Percentiles rank a stretch among this genome's conserved stretches.
These are phyloP conservation scores for Ceratosolen fusciceps DNA, from an alignment of 1,140 invertebrate species.

Conservation along the genomic window DNA sequence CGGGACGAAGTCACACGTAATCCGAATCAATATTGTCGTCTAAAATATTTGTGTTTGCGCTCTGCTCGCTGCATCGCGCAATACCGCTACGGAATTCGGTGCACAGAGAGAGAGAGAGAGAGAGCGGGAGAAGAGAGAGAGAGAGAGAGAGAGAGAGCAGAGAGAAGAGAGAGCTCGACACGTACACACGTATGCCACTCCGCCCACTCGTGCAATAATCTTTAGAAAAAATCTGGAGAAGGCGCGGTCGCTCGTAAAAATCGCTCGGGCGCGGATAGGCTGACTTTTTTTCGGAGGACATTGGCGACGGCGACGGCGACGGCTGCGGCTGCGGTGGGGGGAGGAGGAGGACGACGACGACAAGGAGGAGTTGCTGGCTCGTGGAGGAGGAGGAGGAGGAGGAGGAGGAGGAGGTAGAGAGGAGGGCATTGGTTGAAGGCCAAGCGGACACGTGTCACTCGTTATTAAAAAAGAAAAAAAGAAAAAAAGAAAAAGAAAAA, in stretches of 20 bases:
- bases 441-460: slow-evolving; percentile 11
- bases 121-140: no score
- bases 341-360: no score
- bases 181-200: not conserved
- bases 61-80: not conserved
- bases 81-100: not conserved
- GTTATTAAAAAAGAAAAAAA: not conserved
- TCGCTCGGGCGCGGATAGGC: not conserved
- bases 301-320: not conserved
- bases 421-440: slow-evolving; percentile 5
- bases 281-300: not conserved
- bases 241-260: slow-evolving; percentile 31
- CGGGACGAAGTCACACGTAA: not conserved
- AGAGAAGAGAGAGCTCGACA: no score
- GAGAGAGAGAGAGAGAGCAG: no score
- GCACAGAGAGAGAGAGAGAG: not conserved
- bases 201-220: slow-evolving; percentile 1
- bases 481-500: not conserved
- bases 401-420: no score
- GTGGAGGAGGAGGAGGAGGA: no score
- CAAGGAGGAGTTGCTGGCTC: no score
- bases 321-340: no score
- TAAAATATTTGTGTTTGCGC: slow-evolving; percentile 12
- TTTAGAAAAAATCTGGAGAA: not conserved
- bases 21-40: not conserved